A percentile compares a stretch with the other conserved stretches of the same genome.
Conservation (phyloP, 2,888 invertebrate genomes). For the Elmis aenea region DNA sequence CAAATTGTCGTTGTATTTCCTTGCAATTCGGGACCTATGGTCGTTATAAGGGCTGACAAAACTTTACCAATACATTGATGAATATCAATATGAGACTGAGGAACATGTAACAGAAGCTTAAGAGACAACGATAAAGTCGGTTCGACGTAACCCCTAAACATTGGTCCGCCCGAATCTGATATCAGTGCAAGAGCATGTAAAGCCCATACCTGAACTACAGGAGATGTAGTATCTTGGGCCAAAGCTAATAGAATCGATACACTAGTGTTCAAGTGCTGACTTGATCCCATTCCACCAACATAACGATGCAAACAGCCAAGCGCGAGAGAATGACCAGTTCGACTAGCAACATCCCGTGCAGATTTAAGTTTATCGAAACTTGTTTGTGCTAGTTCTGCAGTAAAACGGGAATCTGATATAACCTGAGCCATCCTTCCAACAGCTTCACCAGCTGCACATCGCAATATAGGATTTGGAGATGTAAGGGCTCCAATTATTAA, state of each 20-base stretch:
- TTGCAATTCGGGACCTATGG: slow-evolving; percentile 97
- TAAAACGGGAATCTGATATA: slow-evolving; percentile 79
- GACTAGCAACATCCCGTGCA: slow-evolving; percentile 79
- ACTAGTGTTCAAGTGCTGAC: slow-evolving; percentile 89
- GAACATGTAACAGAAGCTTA: slow-evolving; percentile 83
- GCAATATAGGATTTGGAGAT: slow-evolving; percentile 69
- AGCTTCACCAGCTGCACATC: slow-evolving; percentile 94
- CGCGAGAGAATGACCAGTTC: slow-evolving; percentile 85
- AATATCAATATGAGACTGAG: slow-evolving; percentile 84
- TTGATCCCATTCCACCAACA: slow-evolving; percentile 92
- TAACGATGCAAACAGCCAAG: slow-evolving; percentile 95
- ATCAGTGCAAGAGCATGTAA: slow-evolving; percentile 92
- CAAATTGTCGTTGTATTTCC: slow-evolving; percentile 70
- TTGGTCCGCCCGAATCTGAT: slow-evolving; percentile 97
- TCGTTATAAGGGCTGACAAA: slow-evolving; percentile 91
- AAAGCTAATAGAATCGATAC: slow-evolving; percentile 90
- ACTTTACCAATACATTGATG: slow-evolving; percentile 92
- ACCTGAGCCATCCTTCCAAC: slow-evolving; percentile 91
- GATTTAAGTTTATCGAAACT: slow-evolving; percentile 85
- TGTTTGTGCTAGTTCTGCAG: slow-evolving; percentile 83
- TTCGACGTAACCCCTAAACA: slow-evolving; percentile 97
- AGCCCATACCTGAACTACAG: slow-evolving; percentile 98
- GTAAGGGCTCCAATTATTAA: slow-evolving; percentile 75
- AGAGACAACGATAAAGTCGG: slow-evolving; percentile 87
- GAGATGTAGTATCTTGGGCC: slow-evolving; percentile 89